Evolutionary conservation across 2,113 vertebrate species (phyloP).

Genomic region (Myotis yumanensis): DNA sequence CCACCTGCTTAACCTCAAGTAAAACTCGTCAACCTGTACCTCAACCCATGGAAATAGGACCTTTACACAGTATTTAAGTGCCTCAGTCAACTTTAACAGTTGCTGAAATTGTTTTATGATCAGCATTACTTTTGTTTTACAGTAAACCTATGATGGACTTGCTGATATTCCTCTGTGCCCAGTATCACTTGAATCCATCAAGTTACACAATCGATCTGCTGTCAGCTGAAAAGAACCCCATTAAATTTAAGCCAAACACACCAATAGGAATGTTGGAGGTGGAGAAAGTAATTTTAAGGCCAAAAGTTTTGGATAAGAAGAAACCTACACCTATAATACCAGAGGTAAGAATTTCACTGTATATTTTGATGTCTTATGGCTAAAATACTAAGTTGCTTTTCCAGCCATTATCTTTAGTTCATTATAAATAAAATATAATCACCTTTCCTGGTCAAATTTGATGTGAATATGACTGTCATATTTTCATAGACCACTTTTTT

Average conservation of each 20-base stretch:
- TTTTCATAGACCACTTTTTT: neutral
- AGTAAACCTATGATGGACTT: constrained; percentile 98
- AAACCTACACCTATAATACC: constrained; percentile 91
- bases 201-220: constrained; percentile 93
- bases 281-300: constrained; percentile 94
- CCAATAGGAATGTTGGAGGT: constrained; percentile 93
- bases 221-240: constrained; percentile 88
- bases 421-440: constrained; percentile 37
- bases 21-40: neutral
- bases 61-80: neutral
- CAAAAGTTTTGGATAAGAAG: constrained; percentile 92
- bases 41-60: neutral
- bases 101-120: neutral
- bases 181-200: constrained; percentile 96
- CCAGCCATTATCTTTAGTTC: neutral
- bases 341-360: constrained; percentile 87
- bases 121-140: constrained; percentile 73
- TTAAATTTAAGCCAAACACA: constrained; percentile 96
- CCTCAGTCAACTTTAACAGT: neutral
- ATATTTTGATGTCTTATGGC: neutral
- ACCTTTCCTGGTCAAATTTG: neutral
- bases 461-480: neutral
- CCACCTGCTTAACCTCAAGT: neutral
- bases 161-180: constrained; percentile 93
- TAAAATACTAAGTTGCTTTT: constrained; percentile 35